Conservation (phyloP, 2,113 vertebrate species). For the Pitta sordida region DNA sequence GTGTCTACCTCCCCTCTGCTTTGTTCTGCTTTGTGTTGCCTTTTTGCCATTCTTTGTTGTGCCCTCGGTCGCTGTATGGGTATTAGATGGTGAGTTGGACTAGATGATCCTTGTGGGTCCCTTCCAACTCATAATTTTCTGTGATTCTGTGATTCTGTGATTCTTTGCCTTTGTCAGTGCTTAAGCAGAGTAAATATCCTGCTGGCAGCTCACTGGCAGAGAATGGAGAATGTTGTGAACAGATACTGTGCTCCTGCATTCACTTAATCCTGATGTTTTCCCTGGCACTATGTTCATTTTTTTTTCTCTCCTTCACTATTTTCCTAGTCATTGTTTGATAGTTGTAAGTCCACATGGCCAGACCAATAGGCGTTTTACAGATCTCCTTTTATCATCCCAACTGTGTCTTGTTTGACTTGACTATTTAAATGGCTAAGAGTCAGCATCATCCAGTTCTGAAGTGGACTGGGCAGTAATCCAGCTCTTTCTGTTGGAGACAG, state of each 20-base stretch:
- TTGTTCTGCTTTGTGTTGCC: background rate
- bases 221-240: background rate
- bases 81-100: no score
- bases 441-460: constrained; percentile 60
- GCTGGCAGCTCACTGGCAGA: background rate
- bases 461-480: constrained; percentile 63
- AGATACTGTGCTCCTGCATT: background rate
- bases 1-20: background rate
- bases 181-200: background rate
- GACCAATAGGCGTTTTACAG: constrained; percentile 29
- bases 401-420: constrained; percentile 55
- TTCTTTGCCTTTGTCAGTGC: background rate
- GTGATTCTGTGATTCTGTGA: no score
- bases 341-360: background rate
- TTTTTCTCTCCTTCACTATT: background rate
- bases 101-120: no score
- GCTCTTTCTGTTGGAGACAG: constrained; percentile 52
- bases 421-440: constrained; percentile 49
- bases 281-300: background rate
- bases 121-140: no score
- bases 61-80: no score
- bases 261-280: background rate
- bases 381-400: constrained; percentile 46
- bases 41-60: constrained; percentile 4
- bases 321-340: constrained; percentile 13